These are phyloP conservation scores for Hylaeus volcanicus DNA, from an alignment of 1,140 invertebrate genomes.

Conservation along the genomic window DNA sequence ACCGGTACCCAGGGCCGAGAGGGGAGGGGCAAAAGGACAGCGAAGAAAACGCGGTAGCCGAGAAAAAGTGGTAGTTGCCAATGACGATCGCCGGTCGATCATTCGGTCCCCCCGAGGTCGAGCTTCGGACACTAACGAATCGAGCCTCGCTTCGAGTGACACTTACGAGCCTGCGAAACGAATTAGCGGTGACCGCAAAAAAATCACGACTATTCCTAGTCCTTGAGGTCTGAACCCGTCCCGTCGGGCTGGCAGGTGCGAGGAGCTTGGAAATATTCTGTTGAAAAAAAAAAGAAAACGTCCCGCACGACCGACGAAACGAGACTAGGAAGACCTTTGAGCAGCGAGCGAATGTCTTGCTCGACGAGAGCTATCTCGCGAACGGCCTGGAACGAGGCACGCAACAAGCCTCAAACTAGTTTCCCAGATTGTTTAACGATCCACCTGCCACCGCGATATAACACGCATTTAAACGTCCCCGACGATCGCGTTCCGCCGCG, in stretches of 20 bases:
- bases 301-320: background rate
- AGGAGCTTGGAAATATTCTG: conserved; percentile 55
- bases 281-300: conserved; percentile 17
- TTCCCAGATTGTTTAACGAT: conserved; percentile 44
- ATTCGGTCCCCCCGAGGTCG: conserved; percentile 37
- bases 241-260: conserved; percentile 67
- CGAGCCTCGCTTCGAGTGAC: conserved; percentile 70
- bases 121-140: conserved; percentile 59
- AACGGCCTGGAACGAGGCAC: conserved; percentile 51
- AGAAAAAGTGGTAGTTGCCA: conserved; percentile 47
- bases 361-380: conserved; percentile 41
- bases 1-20: conserved; percentile 9
- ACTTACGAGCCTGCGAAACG: conserved; percentile 59
- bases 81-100: conserved; percentile 48
- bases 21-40: conserved; percentile 33
- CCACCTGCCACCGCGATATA: conserved; percentile 51
- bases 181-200: conserved; percentile 67
- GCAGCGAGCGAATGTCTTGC: conserved; percentile 30
- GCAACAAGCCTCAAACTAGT: conserved; percentile 49
- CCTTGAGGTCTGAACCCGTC: conserved; percentile 51
- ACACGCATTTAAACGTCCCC: conserved; percentile 18
- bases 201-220: conserved; percentile 72
- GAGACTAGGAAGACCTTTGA: conserved; percentile 38
- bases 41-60: conserved; percentile 47
- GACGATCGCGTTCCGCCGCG: conserved; percentile 12